Evolutionary conservation across 1,140 invertebrate species (phyloP).

Genomic region (Melanaphis sacchari): DNA sequence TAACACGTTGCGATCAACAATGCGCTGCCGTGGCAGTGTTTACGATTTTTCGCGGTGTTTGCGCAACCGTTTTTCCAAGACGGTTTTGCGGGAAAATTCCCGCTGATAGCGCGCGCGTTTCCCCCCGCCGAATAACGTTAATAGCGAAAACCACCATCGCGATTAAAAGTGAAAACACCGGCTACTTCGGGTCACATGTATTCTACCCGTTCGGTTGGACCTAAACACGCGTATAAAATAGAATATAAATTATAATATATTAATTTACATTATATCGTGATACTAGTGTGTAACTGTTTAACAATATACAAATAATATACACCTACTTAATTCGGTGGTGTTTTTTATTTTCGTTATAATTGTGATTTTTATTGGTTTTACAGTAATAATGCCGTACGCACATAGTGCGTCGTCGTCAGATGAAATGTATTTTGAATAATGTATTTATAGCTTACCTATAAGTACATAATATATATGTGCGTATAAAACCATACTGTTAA

Average conservation of each 20-base stretch:
- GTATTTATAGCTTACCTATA: neutral
- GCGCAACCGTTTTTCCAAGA: neutral
- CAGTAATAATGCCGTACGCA: neutral
- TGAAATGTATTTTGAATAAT: slow-evolving; percentile 1
- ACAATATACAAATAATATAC: neutral
- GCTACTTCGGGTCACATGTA: slow-evolving; percentile 3
- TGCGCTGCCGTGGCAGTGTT: too few species aligned
- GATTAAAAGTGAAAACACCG: slow-evolving; percentile 53
- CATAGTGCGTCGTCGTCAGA: too few species aligned
- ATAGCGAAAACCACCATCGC: neutral
- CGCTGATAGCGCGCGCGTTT: neutral
- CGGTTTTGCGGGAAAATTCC: neutral
- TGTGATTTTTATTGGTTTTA: neutral
- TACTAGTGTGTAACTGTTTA: neutral
- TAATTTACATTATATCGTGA: neutral
- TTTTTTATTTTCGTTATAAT: neutral
- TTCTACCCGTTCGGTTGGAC: neutral
- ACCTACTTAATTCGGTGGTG: neutral
- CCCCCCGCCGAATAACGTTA: neutral
- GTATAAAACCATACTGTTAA: neutral
- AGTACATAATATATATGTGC: neutral
- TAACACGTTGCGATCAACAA: neutral
- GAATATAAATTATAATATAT: neutral
- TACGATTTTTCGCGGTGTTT: slow-evolving; percentile 28
- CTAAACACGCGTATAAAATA: neutral